A percentile compares a stretch with the other conserved stretches of the same genome.
Evolutionary conservation across 2,888 invertebrate genomes (phyloP).

Genomic region (Noctuana brunneofusca): DNA sequence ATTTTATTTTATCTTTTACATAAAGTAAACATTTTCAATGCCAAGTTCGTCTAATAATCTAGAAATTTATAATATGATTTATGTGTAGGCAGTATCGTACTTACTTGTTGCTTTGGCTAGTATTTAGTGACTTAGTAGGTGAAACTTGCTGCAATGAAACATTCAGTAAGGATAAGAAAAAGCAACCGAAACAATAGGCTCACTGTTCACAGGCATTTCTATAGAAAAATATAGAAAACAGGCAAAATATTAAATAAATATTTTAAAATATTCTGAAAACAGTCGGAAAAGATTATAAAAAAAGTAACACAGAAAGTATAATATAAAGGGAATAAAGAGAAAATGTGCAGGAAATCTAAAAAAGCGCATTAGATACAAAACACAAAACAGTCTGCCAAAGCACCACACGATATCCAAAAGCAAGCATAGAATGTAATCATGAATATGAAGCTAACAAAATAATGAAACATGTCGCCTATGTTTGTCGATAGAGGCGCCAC

Average conservation of each 20-base stretch:
- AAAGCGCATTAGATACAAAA: neutral
- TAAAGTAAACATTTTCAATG: neutral
- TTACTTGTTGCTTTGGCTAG: constrained; percentile 75
- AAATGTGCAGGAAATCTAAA: neutral
- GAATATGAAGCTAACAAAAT: neutral
- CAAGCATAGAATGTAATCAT: constrained; percentile 31
- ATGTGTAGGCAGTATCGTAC: constrained; percentile 48
- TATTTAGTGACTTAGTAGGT: constrained; percentile 81
- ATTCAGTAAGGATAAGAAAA: constrained; percentile 70
- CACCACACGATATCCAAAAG: constrained; percentile 36
- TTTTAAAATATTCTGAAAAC: constrained; percentile 4
- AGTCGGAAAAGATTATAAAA: neutral
- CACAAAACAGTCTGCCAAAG: constrained; percentile 24
- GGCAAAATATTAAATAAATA: constrained; percentile 5
- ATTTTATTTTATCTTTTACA: neutral
- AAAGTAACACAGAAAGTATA: neutral
- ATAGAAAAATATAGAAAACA: constrained; percentile 37
- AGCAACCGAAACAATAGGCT: constrained; percentile 58
- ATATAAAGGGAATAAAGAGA: neutral
- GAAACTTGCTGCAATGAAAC: constrained; percentile 81
- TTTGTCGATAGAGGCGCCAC: neutral
- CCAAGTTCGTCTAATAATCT: neutral
- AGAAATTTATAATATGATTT: neutral
- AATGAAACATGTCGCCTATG: neutral
- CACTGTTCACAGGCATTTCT: constrained; percentile 53